A percentile compares a stretch with the other conserved stretches of the same genome.
These are phyloP conservation scores for Willisornis vidua DNA, from an alignment of 2,113 vertebrate genomes.

Conservation along the genomic window DNA sequence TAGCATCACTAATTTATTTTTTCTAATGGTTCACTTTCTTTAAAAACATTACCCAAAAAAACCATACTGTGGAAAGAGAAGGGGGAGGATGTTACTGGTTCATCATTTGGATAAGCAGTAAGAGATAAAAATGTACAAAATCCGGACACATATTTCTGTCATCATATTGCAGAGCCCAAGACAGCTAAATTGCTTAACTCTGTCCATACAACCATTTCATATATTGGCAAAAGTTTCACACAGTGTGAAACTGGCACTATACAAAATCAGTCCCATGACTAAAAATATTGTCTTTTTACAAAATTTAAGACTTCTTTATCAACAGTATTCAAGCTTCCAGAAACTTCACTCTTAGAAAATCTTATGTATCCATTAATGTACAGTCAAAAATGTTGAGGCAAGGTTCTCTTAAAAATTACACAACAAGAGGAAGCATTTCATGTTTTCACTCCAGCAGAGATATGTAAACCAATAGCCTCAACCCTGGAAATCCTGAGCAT, in stretches of 20 bases:
- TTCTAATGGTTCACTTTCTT: neutral
- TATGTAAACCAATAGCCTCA: neutral
- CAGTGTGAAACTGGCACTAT: neutral
- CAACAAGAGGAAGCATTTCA: neutral
- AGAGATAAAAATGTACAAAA: neutral
- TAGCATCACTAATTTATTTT: neutral
- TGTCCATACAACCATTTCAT: neutral
- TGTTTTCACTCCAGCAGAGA: neutral
- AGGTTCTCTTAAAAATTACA: neutral
- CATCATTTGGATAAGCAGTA: neutral
- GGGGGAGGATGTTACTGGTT: neutral
- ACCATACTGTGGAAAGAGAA: neutral
- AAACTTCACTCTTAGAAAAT: neutral
- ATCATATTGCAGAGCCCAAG: neutral
- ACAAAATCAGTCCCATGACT: neutral
- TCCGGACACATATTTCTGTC: neutral
- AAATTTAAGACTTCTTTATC: neutral
- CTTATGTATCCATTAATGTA: neutral
- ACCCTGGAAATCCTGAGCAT: neutral
- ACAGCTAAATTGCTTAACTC: neutral
- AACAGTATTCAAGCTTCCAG: neutral
- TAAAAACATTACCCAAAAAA: neutral
- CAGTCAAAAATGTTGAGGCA: neutral
- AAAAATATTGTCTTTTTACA: neutral
- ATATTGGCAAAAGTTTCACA: neutral